A percentile compares a stretch with the other conserved stretches of the same genome.
These are phyloP conservation scores for Tautogolabrus adspersus DNA, from an alignment of 2,113 vertebrate species.

Conservation along the genomic window DNA sequence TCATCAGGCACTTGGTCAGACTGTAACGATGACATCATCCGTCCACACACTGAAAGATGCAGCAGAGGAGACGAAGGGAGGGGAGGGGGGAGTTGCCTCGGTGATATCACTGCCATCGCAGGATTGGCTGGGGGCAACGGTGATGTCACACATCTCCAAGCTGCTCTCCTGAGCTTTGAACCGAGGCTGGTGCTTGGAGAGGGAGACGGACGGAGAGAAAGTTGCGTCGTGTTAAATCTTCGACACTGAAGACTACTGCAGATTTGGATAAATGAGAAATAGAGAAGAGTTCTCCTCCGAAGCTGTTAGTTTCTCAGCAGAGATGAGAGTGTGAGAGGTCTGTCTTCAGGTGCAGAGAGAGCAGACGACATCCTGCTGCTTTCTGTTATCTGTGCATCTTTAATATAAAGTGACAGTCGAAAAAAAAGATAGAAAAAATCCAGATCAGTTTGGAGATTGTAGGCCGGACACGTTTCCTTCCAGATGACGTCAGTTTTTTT, in stretches of 20 bases:
- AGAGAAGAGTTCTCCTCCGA: no score
- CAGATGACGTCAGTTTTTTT: conserved; percentile 30
- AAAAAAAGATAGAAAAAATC: neutral
- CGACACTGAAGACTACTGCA: conserved; percentile 1
- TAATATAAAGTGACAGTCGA: neutral
- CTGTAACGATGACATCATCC: conserved; percentile 83
- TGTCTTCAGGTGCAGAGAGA: neutral
- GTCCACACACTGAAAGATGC: conserved; percentile 78
- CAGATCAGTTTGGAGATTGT: neutral
- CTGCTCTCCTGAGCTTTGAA: conserved; percentile 94
- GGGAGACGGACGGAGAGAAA: conserved; percentile 31
- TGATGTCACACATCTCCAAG: conserved; percentile 98
- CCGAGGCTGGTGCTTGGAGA: conserved; percentile 77
- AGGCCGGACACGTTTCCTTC: neutral
- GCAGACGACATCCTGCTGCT: conserved; percentile 19
- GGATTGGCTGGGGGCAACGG: conserved; percentile 89
- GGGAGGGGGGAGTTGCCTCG: conserved; percentile 72
- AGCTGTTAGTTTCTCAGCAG: conserved; percentile 7
- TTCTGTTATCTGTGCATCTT: neutral
- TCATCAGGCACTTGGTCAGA: neutral
- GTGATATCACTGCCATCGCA: conserved; percentile 88
- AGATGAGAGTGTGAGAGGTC: neutral
- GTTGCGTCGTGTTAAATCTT: conserved; percentile 40
- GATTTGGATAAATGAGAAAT: neutral
- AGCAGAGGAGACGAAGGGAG: conserved; percentile 82